Conservation (phyloP, 2,797 vertebrate genomes). For the Onychomys torridus region DNA sequence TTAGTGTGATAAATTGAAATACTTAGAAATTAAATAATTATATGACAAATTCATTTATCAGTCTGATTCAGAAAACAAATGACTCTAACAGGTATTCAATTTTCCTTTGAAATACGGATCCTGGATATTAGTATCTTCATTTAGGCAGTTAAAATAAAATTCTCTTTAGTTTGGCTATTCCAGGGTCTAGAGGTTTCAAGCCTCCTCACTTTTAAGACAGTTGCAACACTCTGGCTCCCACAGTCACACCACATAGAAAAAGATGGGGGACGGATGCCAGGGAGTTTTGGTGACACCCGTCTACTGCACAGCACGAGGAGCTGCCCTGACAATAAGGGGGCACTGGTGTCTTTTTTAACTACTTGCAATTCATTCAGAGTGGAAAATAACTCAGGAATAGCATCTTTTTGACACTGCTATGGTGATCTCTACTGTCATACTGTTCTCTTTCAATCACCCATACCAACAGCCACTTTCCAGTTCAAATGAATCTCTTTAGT, state of each 20-base stretch:
- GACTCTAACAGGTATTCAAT: neutral
- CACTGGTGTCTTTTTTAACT: neutral
- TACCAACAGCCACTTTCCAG: neutral
- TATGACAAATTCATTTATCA: neutral
- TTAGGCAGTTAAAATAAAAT: neutral
- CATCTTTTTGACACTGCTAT: neutral
- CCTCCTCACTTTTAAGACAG: neutral
- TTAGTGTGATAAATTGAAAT: neutral
- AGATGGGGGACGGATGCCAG: neutral
- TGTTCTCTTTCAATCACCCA: neutral
- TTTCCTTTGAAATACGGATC: neutral
- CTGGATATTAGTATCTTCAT: neutral
- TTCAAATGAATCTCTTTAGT: neutral
- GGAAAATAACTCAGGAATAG: neutral
- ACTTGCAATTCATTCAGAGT: neutral
- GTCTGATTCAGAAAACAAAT: neutral
- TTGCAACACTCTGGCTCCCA: neutral
- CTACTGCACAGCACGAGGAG: too few species aligned
- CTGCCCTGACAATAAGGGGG: neutral
- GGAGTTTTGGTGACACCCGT: neutral
- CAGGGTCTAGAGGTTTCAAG: too few species aligned
- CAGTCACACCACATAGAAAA: fast-evolving
- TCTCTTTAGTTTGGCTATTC: neutral
- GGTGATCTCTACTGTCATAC: neutral
- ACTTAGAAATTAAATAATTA: neutral